A percentile compares a stretch with the other conserved stretches of the same genome.
phyloP scores from a whole-genome alignment of 2,888 invertebrate species.

The Ormyrus labotus region DNA sequence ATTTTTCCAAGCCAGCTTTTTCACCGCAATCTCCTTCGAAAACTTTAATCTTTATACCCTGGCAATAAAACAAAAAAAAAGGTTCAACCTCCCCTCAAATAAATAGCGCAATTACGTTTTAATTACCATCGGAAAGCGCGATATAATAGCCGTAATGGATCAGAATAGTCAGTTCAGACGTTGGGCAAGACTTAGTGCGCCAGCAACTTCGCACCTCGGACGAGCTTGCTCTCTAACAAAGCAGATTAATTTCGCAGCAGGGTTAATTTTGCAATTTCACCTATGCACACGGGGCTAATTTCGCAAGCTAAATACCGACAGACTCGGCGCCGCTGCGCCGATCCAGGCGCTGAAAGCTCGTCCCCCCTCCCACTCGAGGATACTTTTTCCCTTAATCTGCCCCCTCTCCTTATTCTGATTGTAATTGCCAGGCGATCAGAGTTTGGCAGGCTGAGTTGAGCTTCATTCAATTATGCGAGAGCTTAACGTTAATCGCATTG shows the following conservation, averaged over 20 bases:
- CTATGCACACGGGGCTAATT: conserved; percentile 50
- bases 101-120: conserved; percentile 30
- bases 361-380: not conserved
- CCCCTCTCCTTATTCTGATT: not conserved
- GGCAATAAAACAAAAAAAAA: no score
- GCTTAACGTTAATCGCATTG: no score
- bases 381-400: conserved; percentile 2
- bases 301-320: conserved; percentile 26
- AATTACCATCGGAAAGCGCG: conserved; percentile 21
- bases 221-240: conserved; percentile 20
- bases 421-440: not conserved
- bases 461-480: no score
- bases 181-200: not conserved
- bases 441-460: not conserved
- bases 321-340: not conserved
- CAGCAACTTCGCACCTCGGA: conserved; percentile 37
- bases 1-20: not conserved
- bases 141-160: conserved; percentile 32
- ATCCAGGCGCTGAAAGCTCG: conserved; percentile 27
- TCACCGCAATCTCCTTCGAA: not conserved
- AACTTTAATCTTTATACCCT: conserved; percentile 11
- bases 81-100: no score
- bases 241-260: conserved; percentile 49
- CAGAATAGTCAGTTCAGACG: conserved; percentile 2
- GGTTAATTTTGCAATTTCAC: conserved; percentile 49